phyloP scores from a whole-genome alignment of 2,113 vertebrate species.

The Hemiprocne comata region DNA sequence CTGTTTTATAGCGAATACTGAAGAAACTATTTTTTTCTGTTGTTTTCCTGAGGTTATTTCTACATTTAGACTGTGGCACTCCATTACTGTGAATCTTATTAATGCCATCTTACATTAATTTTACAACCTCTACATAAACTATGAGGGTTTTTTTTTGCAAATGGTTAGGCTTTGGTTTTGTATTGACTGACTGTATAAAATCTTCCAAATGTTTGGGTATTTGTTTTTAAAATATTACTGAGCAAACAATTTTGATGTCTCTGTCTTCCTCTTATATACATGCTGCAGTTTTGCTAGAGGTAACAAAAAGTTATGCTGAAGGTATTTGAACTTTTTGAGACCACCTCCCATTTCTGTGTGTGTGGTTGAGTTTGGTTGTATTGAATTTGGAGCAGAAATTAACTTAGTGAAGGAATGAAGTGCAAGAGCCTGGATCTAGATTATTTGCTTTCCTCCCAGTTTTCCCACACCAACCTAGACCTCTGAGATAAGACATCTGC shows the following conservation, averaged over 20 bases:
- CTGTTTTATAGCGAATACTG: background rate
- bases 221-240: background rate
- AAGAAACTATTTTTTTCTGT: background rate
- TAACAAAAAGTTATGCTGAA: background rate
- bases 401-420: background rate
- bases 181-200: background rate
- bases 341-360: background rate
- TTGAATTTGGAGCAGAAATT: background rate
- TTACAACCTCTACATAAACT: background rate
- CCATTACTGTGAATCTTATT: background rate
- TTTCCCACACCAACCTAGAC: background rate
- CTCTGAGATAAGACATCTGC: background rate
- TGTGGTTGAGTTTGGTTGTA: background rate
- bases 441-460: background rate
- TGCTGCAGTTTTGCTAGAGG: background rate
- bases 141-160: background rate
- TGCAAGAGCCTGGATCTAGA: background rate
- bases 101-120: accelerated
- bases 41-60: background rate
- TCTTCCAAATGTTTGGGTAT: background rate
- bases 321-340: background rate
- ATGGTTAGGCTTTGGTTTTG: background rate
- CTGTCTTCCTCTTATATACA: background rate
- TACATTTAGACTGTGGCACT: background rate
- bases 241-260: background rate